Base-by-base conservation (phyloP, 1,140 invertebrate species). In the Drosophila leontia region DNA sequence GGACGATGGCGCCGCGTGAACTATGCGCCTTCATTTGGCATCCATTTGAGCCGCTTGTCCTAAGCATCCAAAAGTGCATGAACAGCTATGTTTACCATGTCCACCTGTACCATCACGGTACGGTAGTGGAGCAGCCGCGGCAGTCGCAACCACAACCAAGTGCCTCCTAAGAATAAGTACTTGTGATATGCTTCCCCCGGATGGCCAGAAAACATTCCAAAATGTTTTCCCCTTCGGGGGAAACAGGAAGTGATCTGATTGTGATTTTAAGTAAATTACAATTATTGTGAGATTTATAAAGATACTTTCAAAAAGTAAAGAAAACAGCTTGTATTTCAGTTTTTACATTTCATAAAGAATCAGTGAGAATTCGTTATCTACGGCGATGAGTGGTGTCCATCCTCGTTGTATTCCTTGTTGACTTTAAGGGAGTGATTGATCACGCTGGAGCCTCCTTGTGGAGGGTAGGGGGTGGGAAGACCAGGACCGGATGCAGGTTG, bases 21-120 rank as follows among this genome's bases (percentile, higher is more conserved):
- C 94, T 99, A 2, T 98, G 99, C n/a, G 98, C 98, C 9, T 99
- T 99, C 92, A 99, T 97, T n/a, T 99, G 99, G 93, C 98, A 99
- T 94, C 98, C 98, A 0, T 97, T 96, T 39, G 98, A 99, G 93
- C 98, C 98, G 9, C 98, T 99, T 93, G 97, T 97, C 9, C 98
- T 99, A 60, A 99, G 98, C 84, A 98, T 99, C 19, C 98, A 99
- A 93, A 94, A 98, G 82, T 98, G 97, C 13, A 98, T 98, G 94
- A 95, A 97, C n/a, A 97, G 99, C 92, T 99, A 99, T 93, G 96
- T 98, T 75, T 97, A 99, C 42, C 99, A 99, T 94, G 98, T 99
- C 93, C 98, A 99, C 91, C 94, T 99, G 29, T 92, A 92, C 55
- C 72, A 86, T 53, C 69, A 90, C 12, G 55, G 56, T 13, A 63